phyloP scores from a whole-genome alignment of 2,888 invertebrate species.

The Argyra leucocephala region DNA sequence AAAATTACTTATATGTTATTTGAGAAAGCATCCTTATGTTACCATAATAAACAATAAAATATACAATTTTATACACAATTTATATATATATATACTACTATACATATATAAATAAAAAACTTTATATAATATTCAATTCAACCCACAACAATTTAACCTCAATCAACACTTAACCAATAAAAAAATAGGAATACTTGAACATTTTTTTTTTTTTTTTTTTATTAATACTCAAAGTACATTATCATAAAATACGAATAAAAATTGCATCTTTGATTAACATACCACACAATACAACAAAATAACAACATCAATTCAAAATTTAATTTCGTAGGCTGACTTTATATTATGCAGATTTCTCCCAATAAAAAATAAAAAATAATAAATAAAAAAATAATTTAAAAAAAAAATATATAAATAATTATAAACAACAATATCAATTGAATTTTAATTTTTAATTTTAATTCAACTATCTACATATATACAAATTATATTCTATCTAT shows the following conservation, averaged over 20 bases:
- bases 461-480: too few relatives aligned
- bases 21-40: too few relatives aligned
- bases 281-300: background rate
- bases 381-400: too few relatives aligned
- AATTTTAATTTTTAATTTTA: too few relatives aligned
- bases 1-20: too few relatives aligned
- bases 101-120: background rate
- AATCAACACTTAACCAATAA: background rate
- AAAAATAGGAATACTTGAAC: background rate
- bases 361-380: background rate
- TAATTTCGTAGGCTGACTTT: background rate
- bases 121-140: background rate
- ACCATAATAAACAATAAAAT: too few relatives aligned
- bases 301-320: background rate
- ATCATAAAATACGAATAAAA: background rate
- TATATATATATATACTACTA: too few relatives aligned
- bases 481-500: background rate
- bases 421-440: too few relatives aligned
- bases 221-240: background rate
- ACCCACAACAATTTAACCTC: conserved; percentile 6
- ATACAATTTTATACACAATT: too few relatives aligned
- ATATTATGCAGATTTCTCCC: background rate
- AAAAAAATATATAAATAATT: too few relatives aligned
- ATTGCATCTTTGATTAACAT: conserved; percentile 4
- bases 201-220: background rate